These are phyloP conservation scores for Sus cebifrons DNA, from an alignment of 2,797 vertebrate species.

Conservation along the genomic window DNA sequence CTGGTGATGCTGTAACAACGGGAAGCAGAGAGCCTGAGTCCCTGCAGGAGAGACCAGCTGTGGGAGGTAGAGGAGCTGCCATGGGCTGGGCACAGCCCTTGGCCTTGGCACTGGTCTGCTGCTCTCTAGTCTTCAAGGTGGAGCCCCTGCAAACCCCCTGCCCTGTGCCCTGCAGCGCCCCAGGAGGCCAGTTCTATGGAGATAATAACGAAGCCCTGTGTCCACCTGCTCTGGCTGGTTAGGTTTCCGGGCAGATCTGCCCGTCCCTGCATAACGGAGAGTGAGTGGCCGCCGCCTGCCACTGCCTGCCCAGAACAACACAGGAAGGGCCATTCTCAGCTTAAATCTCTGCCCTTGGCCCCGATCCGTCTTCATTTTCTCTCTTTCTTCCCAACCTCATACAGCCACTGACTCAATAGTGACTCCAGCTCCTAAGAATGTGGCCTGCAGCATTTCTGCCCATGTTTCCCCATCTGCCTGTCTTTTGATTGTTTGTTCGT, in stretches of 20 bases:
- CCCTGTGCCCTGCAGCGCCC: not conserved
- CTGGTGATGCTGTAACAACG: fast-evolving
- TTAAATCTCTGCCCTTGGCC: not conserved
- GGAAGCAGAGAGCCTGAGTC: not conserved
- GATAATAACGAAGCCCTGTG: not conserved
- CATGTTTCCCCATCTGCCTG: no score
- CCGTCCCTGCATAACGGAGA: not conserved
- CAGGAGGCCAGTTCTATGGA: not conserved
- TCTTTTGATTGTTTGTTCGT: no score
- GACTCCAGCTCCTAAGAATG: not conserved
- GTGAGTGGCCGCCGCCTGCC: no score
- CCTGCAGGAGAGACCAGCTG: not conserved
- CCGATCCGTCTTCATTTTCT: not conserved
- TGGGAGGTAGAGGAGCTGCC: not conserved
- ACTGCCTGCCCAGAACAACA: not conserved
- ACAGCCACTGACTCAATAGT: not conserved
- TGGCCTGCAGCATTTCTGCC: not conserved
- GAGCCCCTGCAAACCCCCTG: not conserved
- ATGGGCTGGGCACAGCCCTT: not conserved
- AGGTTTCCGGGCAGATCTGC: not conserved
- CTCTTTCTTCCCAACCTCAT: not conserved
- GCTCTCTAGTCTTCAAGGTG: not conserved
- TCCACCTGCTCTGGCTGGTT: not conserved
- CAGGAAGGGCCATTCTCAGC: not conserved
- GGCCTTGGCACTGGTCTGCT: not conserved